Conservation (phyloP, 2,797 vertebrate species). For the Coranthus polyacanthus region DNA sequence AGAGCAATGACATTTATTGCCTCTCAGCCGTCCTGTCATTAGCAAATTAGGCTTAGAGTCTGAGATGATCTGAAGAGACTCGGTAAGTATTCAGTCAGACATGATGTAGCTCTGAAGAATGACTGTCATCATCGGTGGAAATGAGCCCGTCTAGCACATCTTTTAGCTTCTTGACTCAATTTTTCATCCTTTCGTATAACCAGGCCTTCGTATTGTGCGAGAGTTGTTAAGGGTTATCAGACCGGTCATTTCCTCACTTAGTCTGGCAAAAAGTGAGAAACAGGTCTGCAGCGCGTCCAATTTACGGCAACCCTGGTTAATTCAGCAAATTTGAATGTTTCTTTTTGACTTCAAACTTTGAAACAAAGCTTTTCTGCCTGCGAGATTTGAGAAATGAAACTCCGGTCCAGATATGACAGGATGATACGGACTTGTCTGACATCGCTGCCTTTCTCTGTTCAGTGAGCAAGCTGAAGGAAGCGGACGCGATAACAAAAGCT, state of each 20-base stretch:
- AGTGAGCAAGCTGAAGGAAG: slow-evolving; percentile 40
- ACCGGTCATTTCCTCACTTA: slow-evolving; percentile 33
- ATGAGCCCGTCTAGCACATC: slow-evolving; percentile 71
- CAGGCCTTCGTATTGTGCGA: slow-evolving; percentile 48
- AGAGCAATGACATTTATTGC: slow-evolving; percentile 82
- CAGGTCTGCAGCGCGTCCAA: slow-evolving; percentile 10
- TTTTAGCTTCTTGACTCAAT: slow-evolving; percentile 56
- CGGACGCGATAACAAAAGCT: slow-evolving; percentile 49
- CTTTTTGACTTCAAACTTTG: slow-evolving; percentile 28
- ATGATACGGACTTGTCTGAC: slow-evolving; percentile 46
- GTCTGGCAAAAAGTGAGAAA: slow-evolving; percentile 25
- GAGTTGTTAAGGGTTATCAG: slow-evolving; percentile 24
- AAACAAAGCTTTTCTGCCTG: slow-evolving; percentile 9
- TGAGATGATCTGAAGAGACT: slow-evolving; percentile 73
- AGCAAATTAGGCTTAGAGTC: slow-evolving; percentile 83
- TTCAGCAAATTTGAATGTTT: slow-evolving; percentile 25
- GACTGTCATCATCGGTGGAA: slow-evolving; percentile 78
- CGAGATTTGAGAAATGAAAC: slow-evolving; percentile 35
- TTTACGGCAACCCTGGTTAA: slow-evolving; percentile 8
- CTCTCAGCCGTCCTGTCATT: slow-evolving; percentile 81
- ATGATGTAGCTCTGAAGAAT: slow-evolving; percentile 73
- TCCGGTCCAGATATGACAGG: slow-evolving; percentile 40
- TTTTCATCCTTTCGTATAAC: slow-evolving; percentile 38
- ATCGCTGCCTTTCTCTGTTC: slow-evolving; percentile 35
- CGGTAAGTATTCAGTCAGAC: slow-evolving; percentile 73